These are phyloP conservation scores for Phrynocephalus forsythii DNA, from an alignment of 2,797 vertebrate species.

Conservation along the genomic window DNA sequence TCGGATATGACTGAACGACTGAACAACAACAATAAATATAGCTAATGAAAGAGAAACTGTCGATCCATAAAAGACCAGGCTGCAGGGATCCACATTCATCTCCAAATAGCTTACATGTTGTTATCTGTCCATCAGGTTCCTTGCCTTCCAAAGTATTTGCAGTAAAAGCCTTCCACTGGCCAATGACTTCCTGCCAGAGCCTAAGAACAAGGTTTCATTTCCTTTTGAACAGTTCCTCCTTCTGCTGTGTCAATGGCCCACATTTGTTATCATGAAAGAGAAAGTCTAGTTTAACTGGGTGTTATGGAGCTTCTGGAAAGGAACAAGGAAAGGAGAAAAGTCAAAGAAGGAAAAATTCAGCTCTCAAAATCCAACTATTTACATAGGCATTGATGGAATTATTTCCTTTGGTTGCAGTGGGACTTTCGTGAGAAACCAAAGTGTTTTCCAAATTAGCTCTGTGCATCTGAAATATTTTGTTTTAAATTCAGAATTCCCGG, in stretches of 20 bases:
- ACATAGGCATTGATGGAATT: slow-evolving; percentile 46
- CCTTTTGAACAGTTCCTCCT: slow-evolving; percentile 72
- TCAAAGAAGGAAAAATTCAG: slow-evolving; percentile 3
- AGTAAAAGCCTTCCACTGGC: slow-evolving; percentile 68
- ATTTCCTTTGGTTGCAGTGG: slow-evolving; percentile 50
- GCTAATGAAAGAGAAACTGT: slow-evolving; percentile 78
- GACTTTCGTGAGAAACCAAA: slow-evolving; percentile 20
- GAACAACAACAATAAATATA: slow-evolving; percentile 55
- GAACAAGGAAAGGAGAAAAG: neutral
- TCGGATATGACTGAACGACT: too few relatives aligned
- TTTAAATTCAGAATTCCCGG: slow-evolving; percentile 36
- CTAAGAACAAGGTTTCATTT: slow-evolving; percentile 72
- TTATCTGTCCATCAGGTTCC: slow-evolving; percentile 74
- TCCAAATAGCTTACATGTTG: slow-evolving; percentile 79
- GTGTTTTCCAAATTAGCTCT: neutral
- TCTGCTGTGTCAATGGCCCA: slow-evolving; percentile 60
- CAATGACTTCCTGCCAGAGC: slow-evolving; percentile 67
- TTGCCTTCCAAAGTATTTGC: slow-evolving; percentile 77
- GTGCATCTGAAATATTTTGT: slow-evolving; percentile 12
- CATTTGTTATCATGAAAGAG: slow-evolving; percentile 64
- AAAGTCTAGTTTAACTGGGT: slow-evolving; percentile 67
- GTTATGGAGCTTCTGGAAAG: slow-evolving; percentile 57
- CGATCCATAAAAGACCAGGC: slow-evolving; percentile 77
- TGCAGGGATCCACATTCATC: slow-evolving; percentile 82
- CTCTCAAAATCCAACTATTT: neutral